Evolutionary conservation across 2,797 vertebrate genomes (phyloP).

Genomic region (Acanthurus tractus): DNA sequence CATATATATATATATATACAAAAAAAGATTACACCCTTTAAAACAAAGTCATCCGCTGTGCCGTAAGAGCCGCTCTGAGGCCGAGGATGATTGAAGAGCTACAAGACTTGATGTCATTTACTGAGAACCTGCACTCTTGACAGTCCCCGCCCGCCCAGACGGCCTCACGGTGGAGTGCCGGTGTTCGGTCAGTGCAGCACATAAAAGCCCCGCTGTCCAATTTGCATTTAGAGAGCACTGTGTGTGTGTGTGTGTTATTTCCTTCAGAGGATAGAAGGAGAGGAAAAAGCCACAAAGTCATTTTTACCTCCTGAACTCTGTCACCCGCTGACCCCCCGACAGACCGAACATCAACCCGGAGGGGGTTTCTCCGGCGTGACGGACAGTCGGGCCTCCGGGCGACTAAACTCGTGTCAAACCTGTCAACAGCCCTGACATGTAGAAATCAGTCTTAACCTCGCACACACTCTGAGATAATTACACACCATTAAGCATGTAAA

Average conservation of each 20-base stretch:
- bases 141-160: constrained; percentile 32
- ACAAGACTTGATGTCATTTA: constrained; percentile 48
- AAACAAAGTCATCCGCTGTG: constrained; percentile 47
- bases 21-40: constrained; percentile 39
- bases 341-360: constrained; percentile 32
- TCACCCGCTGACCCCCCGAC: constrained; percentile 32
- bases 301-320: constrained; percentile 64
- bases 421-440: constrained; percentile 58
- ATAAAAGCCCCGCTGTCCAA: constrained; percentile 57
- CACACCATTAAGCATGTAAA: constrained; percentile 69
- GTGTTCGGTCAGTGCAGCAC: constrained; percentile 45
- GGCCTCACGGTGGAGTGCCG: constrained; percentile 31
- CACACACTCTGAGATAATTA: constrained; percentile 73
- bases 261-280: constrained; percentile 39
- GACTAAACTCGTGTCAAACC: constrained; percentile 61
- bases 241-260: constrained; percentile 41
- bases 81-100: constrained; percentile 55
- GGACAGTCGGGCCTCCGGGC: constrained; percentile 31
- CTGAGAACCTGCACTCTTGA: constrained; percentile 48
- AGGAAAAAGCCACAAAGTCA: constrained; percentile 51
- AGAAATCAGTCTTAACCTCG: constrained; percentile 69
- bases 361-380: constrained; percentile 35
- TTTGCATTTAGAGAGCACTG: constrained; percentile 77
- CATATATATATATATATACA: not conserved
- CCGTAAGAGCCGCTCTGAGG: constrained; percentile 38